These are phyloP conservation scores for Pollimyrus isidori DNA, from an alignment of 2,113 vertebrate genomes.

Conservation along the genomic window DNA sequence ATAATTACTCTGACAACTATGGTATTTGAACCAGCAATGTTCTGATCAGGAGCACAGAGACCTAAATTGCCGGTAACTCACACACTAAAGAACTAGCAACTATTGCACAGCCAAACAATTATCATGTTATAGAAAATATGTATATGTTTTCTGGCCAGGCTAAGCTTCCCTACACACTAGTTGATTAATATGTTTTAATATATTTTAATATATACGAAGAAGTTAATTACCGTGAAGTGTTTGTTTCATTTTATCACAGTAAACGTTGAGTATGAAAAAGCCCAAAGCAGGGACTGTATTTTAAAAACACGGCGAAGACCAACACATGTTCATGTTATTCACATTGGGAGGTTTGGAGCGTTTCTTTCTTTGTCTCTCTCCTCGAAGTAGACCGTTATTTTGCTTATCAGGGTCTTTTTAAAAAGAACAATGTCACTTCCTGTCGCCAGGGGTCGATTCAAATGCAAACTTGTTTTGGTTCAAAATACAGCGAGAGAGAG, in stretches of 20 bases:
- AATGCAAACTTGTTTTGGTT: slow-evolving; percentile 33
- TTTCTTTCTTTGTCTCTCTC: not conserved
- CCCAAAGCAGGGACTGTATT: not conserved
- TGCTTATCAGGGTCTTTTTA: slow-evolving; percentile 21
- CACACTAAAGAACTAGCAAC: not conserved
- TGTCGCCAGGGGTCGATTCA: slow-evolving; percentile 26
- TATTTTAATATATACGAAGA: not conserved
- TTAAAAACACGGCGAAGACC: not conserved
- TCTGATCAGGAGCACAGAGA: not conserved
- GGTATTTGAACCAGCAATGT: not conserved
- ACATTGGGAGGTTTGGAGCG: not conserved
- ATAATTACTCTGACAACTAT: not conserved
- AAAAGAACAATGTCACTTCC: slow-evolving; percentile 40
- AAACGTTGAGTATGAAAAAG: not conserved
- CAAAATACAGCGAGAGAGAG: slow-evolving; percentile 7
- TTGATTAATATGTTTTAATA: not conserved
- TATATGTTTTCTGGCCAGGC: not conserved
- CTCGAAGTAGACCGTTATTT: not conserved
- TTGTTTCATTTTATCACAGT: not conserved
- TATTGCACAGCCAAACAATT: not conserved
- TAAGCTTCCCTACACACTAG: not conserved
- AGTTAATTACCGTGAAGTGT: not conserved
- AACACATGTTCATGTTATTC: not conserved
- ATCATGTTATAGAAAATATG: not conserved
- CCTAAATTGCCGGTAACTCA: not conserved